Conservation (phyloP, 1,140 invertebrate species). For the Coelopa frigida region DNA sequence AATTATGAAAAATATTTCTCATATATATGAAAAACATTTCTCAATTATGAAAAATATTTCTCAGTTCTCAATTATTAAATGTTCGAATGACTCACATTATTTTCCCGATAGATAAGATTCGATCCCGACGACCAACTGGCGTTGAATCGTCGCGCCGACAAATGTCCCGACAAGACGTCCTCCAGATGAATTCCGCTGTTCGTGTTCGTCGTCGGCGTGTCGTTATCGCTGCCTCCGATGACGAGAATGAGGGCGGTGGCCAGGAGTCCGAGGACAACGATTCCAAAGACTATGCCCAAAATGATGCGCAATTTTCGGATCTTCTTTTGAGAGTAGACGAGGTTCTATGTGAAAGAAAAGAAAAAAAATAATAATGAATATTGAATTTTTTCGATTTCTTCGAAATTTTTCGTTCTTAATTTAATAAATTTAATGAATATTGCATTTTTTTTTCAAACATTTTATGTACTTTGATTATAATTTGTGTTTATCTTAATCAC, state of each 20-base stretch:
- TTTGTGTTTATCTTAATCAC: too few species aligned
- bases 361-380: too few species aligned
- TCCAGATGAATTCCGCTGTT: conserved; percentile 41
- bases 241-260: conserved; percentile 25
- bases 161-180: conserved; percentile 45
- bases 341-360: conserved; percentile 20
- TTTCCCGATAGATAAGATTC: conserved; percentile 28
- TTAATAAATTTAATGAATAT: too few species aligned
- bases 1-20: too few species aligned
- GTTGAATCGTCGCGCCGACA: conserved; percentile 48
- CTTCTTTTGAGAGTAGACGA: conserved; percentile 35
- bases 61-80: not conserved
- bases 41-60: too few species aligned
- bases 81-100: conserved; percentile 21
- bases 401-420: too few species aligned
- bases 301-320: conserved; percentile 30
- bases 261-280: conserved; percentile 26
- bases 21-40: too few species aligned
- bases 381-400: too few species aligned
- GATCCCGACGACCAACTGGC: conserved; percentile 49
- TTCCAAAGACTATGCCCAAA: conserved; percentile 17
- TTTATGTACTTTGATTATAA: too few species aligned
- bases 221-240: conserved; percentile 14
- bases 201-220: conserved; percentile 3
- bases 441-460: too few species aligned